Percentiles rank a stretch among this genome's conserved stretches.
These are phyloP conservation scores for Cyrtodaria siliqua DNA, from an alignment of 2,888 invertebrate species.

Conservation along the genomic window DNA sequence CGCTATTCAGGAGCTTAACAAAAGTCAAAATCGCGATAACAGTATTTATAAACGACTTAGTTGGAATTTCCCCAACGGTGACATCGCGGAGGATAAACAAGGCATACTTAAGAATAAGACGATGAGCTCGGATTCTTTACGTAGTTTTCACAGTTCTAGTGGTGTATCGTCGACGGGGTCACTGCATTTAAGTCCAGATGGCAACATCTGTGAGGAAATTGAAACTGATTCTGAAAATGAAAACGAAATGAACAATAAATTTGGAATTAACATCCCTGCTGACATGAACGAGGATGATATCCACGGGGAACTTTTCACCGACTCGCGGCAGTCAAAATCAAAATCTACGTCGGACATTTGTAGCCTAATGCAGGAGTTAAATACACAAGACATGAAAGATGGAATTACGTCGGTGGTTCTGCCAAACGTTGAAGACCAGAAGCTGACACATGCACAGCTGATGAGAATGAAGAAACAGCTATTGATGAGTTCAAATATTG, in stretches of 20 bases:
- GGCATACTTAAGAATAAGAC: conserved; percentile 79
- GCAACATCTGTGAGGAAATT: conserved; percentile 79
- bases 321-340: conserved; percentile 57
- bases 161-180: conserved; percentile 86
- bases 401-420: conserved; percentile 83
- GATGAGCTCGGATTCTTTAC: conserved; percentile 85
- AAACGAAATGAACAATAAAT: conserved; percentile 49
- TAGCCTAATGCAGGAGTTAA: conserved; percentile 72
- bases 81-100: conserved; percentile 73
- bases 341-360: conserved; percentile 78
- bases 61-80: conserved; percentile 88
- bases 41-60: conserved; percentile 89
- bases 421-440: conserved; percentile 68
- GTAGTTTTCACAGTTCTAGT: conserved; percentile 86
- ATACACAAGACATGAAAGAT: conserved; percentile 75
- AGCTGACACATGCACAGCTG: conserved; percentile 76
- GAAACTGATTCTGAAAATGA: conserved; percentile 59
- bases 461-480: conserved; percentile 85
- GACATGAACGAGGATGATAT: conserved; percentile 61
- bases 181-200: conserved; percentile 83
- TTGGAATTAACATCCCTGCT: conserved; percentile 33
- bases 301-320: conserved; percentile 13
- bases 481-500: conserved; percentile 82
- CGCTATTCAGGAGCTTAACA: conserved; percentile 88
- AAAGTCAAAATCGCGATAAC: conserved; percentile 81